Evolutionary conservation across 2,888 invertebrate species (phyloP).

Genomic region (Lapara coniferarum): DNA sequence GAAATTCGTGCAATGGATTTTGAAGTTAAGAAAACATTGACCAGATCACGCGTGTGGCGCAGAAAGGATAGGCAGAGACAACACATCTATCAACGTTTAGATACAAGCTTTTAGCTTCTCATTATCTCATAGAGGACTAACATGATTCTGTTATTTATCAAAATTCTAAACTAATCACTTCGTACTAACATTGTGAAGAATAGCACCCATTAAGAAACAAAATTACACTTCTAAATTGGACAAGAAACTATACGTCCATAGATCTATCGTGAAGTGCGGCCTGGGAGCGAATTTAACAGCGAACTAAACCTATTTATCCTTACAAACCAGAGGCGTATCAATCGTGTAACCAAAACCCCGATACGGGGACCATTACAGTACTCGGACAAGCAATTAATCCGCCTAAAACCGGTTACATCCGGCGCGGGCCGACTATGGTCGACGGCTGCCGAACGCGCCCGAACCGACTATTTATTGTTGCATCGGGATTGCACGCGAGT

Average conservation of each 20-base stretch:
- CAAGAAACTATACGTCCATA: background rate
- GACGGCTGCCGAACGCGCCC: slow-evolving; percentile 20
- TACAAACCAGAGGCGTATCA: slow-evolving; percentile 30
- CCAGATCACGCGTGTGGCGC: too few relatives aligned
- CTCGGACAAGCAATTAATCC: slow-evolving; percentile 49
- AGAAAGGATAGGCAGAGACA: too few relatives aligned
- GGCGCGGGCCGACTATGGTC: slow-evolving; percentile 19
- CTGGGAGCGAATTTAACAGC: slow-evolving; percentile 23
- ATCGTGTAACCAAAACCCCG: slow-evolving; percentile 28
- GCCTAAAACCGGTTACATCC: slow-evolving; percentile 39
- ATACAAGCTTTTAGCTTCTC: too few relatives aligned
- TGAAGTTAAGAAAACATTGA: too few relatives aligned
- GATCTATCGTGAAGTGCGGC: background rate
- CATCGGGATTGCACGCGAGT: slow-evolving; percentile 34
- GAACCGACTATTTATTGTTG: slow-evolving; percentile 35
- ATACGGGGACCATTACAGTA: slow-evolving; percentile 39
- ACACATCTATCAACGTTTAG: too few relatives aligned
- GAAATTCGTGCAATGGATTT: too few relatives aligned
- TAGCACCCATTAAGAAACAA: background rate
- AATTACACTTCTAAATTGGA: background rate
- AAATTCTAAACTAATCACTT: too few relatives aligned
- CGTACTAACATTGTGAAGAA: background rate
- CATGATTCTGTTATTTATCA: too few relatives aligned
- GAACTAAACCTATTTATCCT: slow-evolving; percentile 28
- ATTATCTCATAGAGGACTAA: too few relatives aligned